Evolutionary conservation across 2,113 vertebrate genomes (phyloP), one percentile per base, ranked within the genome.

Genomic region (Alethe castanea): DNA sequence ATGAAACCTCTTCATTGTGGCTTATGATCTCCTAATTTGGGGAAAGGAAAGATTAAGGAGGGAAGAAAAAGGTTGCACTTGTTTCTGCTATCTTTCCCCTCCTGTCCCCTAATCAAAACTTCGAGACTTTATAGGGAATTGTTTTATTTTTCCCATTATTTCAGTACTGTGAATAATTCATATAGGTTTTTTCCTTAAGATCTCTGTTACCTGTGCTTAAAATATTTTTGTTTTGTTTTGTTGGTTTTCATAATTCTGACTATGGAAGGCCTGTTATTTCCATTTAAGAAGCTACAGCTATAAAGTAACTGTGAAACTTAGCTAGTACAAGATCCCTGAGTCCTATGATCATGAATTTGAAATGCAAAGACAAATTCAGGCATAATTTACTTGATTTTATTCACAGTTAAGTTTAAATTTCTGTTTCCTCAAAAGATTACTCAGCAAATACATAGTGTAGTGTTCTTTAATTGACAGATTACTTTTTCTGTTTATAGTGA

Each of bases 401-500:
- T 93, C 23, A 59, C 25, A 72, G 14, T 70, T 86, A 29, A 59
- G 36, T 72, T 84, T 79, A 48, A 89, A 48, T 26, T 81, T 71
- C 12, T 50, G 5, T 72, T 94, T 91, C 12, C 20, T 94, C 44
- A 38, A 71, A 82, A 83, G 60, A 33, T 47, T 76, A 64, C 7
- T 76, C n/a, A 47, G 47, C 18, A 81, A 66, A 73, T 86, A 8
- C 4, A 33, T 9, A 16, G 4, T 28, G 18, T 67, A 15, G 17
- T 52, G 67, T 81, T 92, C 84, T 60, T 81, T 50, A 86, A 88
- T 33, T 81, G 36, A 62, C 40, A 31, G 29, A 90, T 96, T 16
- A 59, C 65, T 95, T 85, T 67, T 80, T 83, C n/a, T 81, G 19
- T 96, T 97, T 92, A 36, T 95, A 99, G 99, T 99, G 97, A 98